Percentiles rank a stretch among this genome's conserved stretches.
These are phyloP conservation scores for Lasioglossum baleicum DNA, from an alignment of 1,140 invertebrate genomes.

Conservation along the genomic window DNA sequence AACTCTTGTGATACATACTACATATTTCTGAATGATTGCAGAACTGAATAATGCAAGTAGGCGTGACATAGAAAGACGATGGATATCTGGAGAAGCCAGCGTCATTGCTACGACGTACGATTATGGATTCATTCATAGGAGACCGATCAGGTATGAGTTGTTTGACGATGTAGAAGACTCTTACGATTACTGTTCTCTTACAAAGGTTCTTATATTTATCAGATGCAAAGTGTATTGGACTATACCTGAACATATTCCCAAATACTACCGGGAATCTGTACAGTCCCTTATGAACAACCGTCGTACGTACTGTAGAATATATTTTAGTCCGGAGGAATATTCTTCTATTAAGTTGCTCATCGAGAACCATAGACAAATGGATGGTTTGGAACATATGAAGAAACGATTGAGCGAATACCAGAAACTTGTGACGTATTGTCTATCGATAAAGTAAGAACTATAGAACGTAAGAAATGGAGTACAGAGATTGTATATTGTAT, in stretches of 20 bases:
- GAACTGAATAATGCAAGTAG: background rate
- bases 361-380: background rate
- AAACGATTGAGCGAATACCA: conserved; percentile 8
- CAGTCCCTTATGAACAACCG: background rate
- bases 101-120: conserved; percentile 22
- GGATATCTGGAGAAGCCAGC: background rate
- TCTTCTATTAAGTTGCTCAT: background rate
- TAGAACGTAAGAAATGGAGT: background rate
- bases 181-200: background rate
- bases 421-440: conserved; percentile 16
- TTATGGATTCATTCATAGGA: conserved; percentile 28
- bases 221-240: conserved; percentile 24
- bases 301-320: conserved; percentile 8
- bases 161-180: background rate
- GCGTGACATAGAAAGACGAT: background rate
- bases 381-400: background rate
- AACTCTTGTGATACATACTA: background rate
- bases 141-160: conserved; percentile 10
- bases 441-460: conserved; percentile 10
- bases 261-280: conserved; percentile 14
- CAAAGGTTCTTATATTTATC: background rate
- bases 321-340: conserved; percentile 21
- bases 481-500: too few species aligned
- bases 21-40: background rate
- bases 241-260: conserved; percentile 2